phyloP scores from a whole-genome alignment of 92 coral and sea anemone genomes.

The Plumapathes pennacea region DNA sequence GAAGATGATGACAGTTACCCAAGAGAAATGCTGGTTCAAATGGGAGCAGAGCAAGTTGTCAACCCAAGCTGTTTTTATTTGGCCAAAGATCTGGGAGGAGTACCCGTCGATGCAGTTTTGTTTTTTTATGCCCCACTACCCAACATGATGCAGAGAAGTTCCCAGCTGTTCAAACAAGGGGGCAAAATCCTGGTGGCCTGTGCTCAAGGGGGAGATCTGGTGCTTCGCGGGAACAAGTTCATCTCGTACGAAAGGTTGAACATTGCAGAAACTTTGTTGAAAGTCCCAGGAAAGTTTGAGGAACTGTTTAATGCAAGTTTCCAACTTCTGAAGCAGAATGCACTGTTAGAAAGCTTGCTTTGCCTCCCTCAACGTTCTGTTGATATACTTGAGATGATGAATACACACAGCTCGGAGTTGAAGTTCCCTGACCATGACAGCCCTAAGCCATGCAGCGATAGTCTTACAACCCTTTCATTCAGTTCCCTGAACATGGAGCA shows the following conservation, averaged over 20 bases:
- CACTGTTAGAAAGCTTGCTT: constrained; percentile 14
- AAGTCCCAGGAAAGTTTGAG: constrained; percentile 7
- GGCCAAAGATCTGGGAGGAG: too few species aligned
- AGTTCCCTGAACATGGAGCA: background rate
- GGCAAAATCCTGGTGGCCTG: constrained; percentile 23
- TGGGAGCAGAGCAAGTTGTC: constrained; percentile 27
- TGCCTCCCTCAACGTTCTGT: background rate
- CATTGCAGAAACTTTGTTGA: constrained; percentile 6
- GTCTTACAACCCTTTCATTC: constrained; percentile 1
- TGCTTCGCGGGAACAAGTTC: constrained; percentile 7
- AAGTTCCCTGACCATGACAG: too few species aligned
- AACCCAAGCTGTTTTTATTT: constrained; percentile 2
- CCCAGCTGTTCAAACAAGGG: constrained; percentile 5
- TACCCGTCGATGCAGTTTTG: constrained; percentile 20
- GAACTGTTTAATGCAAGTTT: constrained; percentile 20
- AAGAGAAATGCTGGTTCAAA: constrained; percentile 2
- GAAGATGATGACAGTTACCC: constrained; percentile 6
- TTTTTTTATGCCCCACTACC: constrained; percentile 21
- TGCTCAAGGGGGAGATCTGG: constrained; percentile 5
- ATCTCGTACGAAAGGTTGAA: constrained; percentile 7
- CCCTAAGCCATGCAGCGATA: too few species aligned
- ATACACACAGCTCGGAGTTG: background rate
- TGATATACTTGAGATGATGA: background rate
- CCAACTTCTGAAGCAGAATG: constrained; percentile 10
- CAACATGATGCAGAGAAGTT: constrained; percentile 5